A percentile compares a stretch with the other conserved stretches of the same genome.
phyloP scores from a whole-genome alignment of 2,888 invertebrate species.

The Acanthosepion lycidas region DNA sequence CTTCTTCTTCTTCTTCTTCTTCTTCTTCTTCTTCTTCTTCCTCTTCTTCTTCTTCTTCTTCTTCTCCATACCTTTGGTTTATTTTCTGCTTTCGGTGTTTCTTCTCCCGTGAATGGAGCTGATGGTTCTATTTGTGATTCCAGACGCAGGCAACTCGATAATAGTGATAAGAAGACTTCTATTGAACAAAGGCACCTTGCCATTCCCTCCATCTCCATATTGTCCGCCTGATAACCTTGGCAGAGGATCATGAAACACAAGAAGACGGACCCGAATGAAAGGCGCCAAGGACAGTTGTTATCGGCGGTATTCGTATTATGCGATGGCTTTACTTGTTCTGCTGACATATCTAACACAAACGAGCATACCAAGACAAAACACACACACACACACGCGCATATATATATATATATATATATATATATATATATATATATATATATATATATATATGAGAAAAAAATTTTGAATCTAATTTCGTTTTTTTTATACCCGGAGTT shows the following conservation, averaged over 20 bases:
- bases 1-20: not conserved
- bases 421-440: not conserved
- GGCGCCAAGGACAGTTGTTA: conserved; percentile 33
- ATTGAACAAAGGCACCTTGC: conserved; percentile 20
- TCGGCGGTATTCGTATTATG: not conserved
- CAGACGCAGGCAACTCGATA: conserved; percentile 33
- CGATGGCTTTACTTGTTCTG: not conserved
- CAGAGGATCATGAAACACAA: conserved; percentile 22
- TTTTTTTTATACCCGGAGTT: no score
- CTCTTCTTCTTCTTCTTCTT: not conserved
- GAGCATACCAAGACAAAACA: not conserved
- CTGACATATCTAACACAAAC: not conserved
- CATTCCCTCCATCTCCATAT: not conserved
- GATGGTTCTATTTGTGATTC: conserved; percentile 6
- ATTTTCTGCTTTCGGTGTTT: not conserved
- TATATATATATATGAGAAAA: not conserved
- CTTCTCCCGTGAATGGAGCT: not conserved
- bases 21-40: not conserved
- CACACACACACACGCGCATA: no score
- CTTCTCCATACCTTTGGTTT: not conserved
- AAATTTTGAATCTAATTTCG: no score
- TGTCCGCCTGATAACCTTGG: conserved; percentile 33
- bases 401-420: not conserved
- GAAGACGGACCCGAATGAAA: conserved; percentile 8
- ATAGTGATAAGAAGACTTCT: conserved; percentile 4